These are phyloP conservation scores for Ephestia elutella DNA, from an alignment of 1,140 invertebrate genomes.

Conservation along the genomic window DNA sequence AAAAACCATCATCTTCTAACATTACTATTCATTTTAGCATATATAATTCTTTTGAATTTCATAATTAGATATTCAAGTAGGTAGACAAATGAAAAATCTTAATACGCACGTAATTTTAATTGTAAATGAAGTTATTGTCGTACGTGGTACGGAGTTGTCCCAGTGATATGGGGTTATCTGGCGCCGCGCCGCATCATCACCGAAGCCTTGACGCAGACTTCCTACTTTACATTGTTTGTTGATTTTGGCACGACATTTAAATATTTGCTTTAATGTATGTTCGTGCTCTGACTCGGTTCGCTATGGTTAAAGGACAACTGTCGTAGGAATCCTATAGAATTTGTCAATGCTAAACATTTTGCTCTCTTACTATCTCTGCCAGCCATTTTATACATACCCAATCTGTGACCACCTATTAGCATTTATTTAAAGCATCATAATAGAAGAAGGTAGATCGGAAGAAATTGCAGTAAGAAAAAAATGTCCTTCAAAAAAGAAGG, in stretches of 20 bases:
- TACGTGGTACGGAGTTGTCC: neutral
- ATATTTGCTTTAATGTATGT: neutral
- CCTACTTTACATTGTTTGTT: slow-evolving; percentile 19
- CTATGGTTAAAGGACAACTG: neutral
- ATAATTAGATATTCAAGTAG: no score
- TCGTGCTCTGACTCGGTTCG: neutral
- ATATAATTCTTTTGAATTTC: no score
- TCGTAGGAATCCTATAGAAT: neutral
- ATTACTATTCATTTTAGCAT: no score
- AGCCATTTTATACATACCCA: no score
- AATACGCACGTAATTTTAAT: neutral
- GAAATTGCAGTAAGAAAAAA: no score
- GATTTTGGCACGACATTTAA: slow-evolving; percentile 2
- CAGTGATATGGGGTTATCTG: slow-evolving; percentile 28
- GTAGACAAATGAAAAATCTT: no score
- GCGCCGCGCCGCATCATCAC: slow-evolving; percentile 17
- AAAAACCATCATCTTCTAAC: no score
- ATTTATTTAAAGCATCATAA: no score
- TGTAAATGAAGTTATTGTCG: neutral
- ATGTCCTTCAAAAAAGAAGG: no score
- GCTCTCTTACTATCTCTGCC: no score
- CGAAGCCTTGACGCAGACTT: slow-evolving; percentile 21
- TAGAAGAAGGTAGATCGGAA: no score
- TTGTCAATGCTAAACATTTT: neutral
- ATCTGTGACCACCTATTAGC: no score